Percentiles rank a stretch among this genome's conserved stretches.
These are phyloP conservation scores for Apogon talboti DNA, from an alignment of 2,797 vertebrate genomes.

Conservation along the genomic window DNA sequence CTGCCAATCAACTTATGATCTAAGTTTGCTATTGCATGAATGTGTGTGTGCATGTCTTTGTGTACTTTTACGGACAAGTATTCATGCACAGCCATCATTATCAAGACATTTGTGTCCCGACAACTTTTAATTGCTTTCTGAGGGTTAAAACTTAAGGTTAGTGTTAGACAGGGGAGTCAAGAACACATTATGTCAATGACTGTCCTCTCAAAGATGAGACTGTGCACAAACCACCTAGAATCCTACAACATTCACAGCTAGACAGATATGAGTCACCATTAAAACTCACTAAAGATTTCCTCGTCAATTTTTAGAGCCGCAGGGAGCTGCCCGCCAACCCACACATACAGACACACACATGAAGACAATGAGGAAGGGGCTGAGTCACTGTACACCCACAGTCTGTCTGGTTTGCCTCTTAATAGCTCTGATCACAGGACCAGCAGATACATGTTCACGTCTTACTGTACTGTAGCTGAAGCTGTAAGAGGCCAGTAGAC, in stretches of 20 bases:
- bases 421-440: slow-evolving; percentile 43
- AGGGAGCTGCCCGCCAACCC: slow-evolving; percentile 36
- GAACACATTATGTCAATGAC: neutral
- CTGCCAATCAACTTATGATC: slow-evolving; percentile 41
- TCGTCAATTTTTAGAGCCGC: slow-evolving; percentile 24
- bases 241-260: slow-evolving; percentile 13
- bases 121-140: no score
- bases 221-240: neutral
- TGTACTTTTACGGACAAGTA: no score
- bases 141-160: no score
- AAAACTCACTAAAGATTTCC: slow-evolving; percentile 35
- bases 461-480: no score
- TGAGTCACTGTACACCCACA: slow-evolving; percentile 62
- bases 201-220: neutral
- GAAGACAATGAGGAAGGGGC: slow-evolving; percentile 38
- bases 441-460: slow-evolving; percentile 15
- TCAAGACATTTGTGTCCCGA: no score
- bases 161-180: no score
- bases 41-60: slow-evolving; percentile 2
- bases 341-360: slow-evolving; percentile 38
- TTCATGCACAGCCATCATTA: neutral
- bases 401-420: slow-evolving; percentile 58
- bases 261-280: slow-evolving; percentile 56
- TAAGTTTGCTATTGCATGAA: slow-evolving; percentile 17
- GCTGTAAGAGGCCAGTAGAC: no score